Percentiles rank a stretch among this genome's conserved stretches.
phyloP scores from a whole-genome alignment of 2,888 invertebrate species.

The Pheosia gnoma region DNA sequence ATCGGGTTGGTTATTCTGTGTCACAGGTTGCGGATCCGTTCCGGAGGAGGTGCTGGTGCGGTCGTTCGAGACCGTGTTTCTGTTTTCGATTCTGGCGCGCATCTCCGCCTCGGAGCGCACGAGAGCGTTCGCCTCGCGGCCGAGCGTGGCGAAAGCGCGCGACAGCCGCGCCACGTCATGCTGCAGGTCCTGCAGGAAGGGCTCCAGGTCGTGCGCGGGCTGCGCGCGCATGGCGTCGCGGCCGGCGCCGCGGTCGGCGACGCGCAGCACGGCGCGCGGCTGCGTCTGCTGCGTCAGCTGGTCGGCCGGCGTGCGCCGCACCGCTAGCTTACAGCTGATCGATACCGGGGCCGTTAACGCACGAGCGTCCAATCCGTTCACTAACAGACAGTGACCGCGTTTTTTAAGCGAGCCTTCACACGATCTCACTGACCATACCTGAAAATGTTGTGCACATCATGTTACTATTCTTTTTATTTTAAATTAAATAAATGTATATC shows the following conservation, averaged over 20 bases:
- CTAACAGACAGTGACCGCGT: constrained; percentile 67
- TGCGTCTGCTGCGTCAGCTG: constrained; percentile 55
- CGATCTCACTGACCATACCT: constrained; percentile 77
- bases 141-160: constrained; percentile 66
- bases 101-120: constrained; percentile 60
- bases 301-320: constrained; percentile 65
- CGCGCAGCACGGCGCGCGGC: constrained; percentile 73
- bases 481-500: too few species aligned
- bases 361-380: constrained; percentile 61
- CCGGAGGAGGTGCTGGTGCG: constrained; percentile 22
- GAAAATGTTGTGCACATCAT: constrained; percentile 12
- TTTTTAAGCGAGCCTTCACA: constrained; percentile 77
- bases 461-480: too few species aligned
- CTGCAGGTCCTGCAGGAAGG: constrained; percentile 66
- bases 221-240: constrained; percentile 28
- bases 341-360: constrained; percentile 58
- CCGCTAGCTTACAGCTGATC: constrained; percentile 64
- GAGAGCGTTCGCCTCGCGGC: constrained; percentile 61
- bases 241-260: constrained; percentile 64
- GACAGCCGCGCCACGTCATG: constrained; percentile 67
- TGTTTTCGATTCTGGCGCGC: constrained; percentile 50
- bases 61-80: constrained; percentile 27
- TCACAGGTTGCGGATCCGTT: constrained; percentile 23
- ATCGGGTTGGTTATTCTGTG: constrained; percentile 29
- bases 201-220: constrained; percentile 53